Base-by-base conservation (phyloP, 2,797 vertebrate genomes). In the Tangara arthus region DNA sequence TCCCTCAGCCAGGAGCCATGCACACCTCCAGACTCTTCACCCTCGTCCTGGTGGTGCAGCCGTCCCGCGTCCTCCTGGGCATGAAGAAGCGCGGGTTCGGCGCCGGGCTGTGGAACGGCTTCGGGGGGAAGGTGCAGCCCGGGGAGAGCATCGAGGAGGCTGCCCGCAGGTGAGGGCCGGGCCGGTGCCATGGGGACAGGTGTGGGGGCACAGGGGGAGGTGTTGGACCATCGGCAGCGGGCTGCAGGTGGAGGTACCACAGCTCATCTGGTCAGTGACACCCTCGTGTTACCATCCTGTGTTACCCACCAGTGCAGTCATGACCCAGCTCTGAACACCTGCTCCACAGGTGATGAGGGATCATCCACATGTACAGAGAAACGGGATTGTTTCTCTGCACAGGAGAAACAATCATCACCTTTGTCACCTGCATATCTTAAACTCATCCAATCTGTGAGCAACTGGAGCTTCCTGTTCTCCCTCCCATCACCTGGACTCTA, bases 41-140 rank as follows among this genome's bases (percentile, higher is more conserved):
- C 1, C 96, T 99, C 44, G 99, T 99, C 32, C 82, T 99, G 95
- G 98, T 99, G 94, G 97, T 99, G 84, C 98, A 98, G 95, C 99
- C 99, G 0, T 95, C 97, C 35, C 98, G 95, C 2, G 96, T 99
- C 34, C 97, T 99, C 56, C 98, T 99, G 92, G 99, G 99, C 60
- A 98, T 99, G 99, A 99, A 99, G 98, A 99, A 99, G 84, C 98
- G 99, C 2, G 99, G 99, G 2, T 99, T 99, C 11, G 99, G 99
- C 32, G 98, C 65, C 0, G 99, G 99, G 46, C 98, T 98, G 41
- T 99, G 99, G 99, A 99, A 99, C 12, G 99, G 99, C 27, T 99
- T 99, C 4, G 99, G 99, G 34, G 99, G 99, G 1, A 99, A 99
- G 97, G 98, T 99, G 42, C 97, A 99, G 49, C 94, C 96, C 0